Base-by-base conservation (phyloP, 2,797 vertebrate genomes). In the Siniperca undulata region DNA sequence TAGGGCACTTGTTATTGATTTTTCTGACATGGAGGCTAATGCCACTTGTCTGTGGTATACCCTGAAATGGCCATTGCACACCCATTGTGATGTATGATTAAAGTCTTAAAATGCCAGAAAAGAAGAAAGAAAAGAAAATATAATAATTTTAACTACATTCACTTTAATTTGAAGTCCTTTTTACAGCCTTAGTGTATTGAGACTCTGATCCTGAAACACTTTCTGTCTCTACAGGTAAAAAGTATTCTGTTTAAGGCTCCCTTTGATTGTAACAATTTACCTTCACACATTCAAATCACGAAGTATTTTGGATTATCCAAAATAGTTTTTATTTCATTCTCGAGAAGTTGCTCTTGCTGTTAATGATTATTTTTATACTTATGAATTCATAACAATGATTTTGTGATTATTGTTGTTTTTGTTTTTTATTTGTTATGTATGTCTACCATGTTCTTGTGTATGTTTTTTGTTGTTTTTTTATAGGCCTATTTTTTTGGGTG, bases 1-100 rank as follows among this genome's bases (percentile, higher is more conserved):
- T 62, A 81, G 19, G 30, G 62, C 14, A 48, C 77, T 85, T 91
- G 76, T 86, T 87, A 67, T 67, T 87, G 74, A 75, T 86, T 89
- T 88, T 88, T 86, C 83, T 83, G 70, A 86, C 78, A 77, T 61
- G 80, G 80, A 65, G 9, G 64, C 38, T 83, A 81, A 87, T 80
- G n/a, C n/a, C 48, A 71, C 55, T 48, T 81, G 81, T 84, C 71
- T 85, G 70, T 17, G 56, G 27, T 46, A 27, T 22, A 38, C 16
- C 6, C 24, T 36, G 52, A 64, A 67, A 75, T 74, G n/a, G 7
- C 11, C 1, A 78, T 82, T 71, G 78, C 76, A 88, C 74, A 72
- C 50, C 60, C n/a, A 44, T 27, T 79, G 55, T 53, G 24, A 46
- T 5, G 7, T 40, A 48, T 50, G 27, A 34, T 48, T 27, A 68